Evolutionary conservation across 1,140 invertebrate genomes (phyloP), one percentile per base, ranked within the genome.

Genomic region (Drosophila athabasca): DNA sequence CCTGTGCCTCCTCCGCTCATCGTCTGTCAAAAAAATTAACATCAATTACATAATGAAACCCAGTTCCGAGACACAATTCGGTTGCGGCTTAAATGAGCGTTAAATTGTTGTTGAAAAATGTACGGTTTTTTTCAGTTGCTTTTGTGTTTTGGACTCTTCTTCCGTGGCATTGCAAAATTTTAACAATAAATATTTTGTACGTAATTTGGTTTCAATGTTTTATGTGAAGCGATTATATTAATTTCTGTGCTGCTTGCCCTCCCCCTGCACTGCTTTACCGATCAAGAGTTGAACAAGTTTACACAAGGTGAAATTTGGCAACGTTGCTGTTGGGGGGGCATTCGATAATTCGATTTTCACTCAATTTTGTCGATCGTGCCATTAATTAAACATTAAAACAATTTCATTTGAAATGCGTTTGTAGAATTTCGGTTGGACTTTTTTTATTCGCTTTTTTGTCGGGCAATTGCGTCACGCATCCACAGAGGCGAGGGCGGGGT

Each of bases 21-120:
- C 31, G 19, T 19, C 54, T 57, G 22, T n/a, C 57, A 43, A 51
- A 53, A 52, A 61, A 67, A 76, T 75, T 76, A 75, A 73, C 71
- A 75, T 76, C 72, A 76, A 76, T 76, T 76, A 76, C 73, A 67
- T 76, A 76, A 76, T 68, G 49, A 59, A 61, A 68, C 55, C 72
- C 62, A 76, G 73, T 76, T 67, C 44, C 62, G 71, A 76, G 45
- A 66, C 65, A 58, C 61, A 60, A 66, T 74, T 75, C 48, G 35
- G 35, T 31, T 15, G 59, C 35, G 43, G 11, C 29, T 26, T 58
- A 69, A 69, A 70, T 52, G 62, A 74, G 49, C 45, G 52, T 22
- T 53, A 75, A 76, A 59, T 60, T 60, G 50, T 49, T 26, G 13
- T 35, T 49, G 53, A 26, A 73, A 73, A 73, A n/a, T 74, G 49